Percentiles rank a stretch among this genome's conserved stretches.
phyloP scores from a whole-genome alignment of 2,113 vertebrate genomes.

The Polyodon spathula region DNA sequence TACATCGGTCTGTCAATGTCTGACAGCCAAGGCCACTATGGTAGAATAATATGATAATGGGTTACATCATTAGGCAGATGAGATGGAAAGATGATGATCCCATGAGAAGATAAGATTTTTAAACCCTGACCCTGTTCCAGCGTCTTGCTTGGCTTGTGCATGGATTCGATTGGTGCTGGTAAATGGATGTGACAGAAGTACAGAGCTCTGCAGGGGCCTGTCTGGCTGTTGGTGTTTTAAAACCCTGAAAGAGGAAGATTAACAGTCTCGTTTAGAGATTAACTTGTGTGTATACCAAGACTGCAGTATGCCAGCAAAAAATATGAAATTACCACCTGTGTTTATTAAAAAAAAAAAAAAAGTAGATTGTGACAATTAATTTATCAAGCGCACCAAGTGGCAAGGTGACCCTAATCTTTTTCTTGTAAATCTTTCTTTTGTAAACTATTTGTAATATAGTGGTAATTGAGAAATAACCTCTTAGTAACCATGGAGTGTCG shows the following conservation, averaged over 20 bases:
- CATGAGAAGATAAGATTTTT: not conserved
- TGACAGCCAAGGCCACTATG: not conserved
- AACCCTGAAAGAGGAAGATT: not conserved
- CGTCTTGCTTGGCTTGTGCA: slow-evolving; percentile 4
- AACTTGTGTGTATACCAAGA: not conserved
- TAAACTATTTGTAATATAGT: too few relatives aligned
- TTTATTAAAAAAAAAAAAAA: too few relatives aligned
- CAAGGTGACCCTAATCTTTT: too few relatives aligned
- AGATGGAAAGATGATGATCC: not conserved
- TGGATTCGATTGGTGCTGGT: slow-evolving; percentile 1
- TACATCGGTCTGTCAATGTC: not conserved
- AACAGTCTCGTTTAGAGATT: not conserved
- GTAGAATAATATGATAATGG: not conserved
- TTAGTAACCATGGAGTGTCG: too few relatives aligned
- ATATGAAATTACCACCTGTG: too few relatives aligned
- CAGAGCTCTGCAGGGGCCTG: slow-evolving; percentile 31
- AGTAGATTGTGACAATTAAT: too few relatives aligned
- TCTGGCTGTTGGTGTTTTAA: slow-evolving; percentile 28
- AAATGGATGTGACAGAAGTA: slow-evolving; percentile 14
- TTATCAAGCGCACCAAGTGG: too few relatives aligned
- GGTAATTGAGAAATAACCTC: too few relatives aligned
- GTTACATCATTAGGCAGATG: not conserved
- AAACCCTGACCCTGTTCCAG: slow-evolving; percentile 25
- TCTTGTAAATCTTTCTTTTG: too few relatives aligned
- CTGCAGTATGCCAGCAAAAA: too few relatives aligned